phyloP scores from a whole-genome alignment of 2,797 vertebrate genomes.

The Novumbra hubbsi region DNA sequence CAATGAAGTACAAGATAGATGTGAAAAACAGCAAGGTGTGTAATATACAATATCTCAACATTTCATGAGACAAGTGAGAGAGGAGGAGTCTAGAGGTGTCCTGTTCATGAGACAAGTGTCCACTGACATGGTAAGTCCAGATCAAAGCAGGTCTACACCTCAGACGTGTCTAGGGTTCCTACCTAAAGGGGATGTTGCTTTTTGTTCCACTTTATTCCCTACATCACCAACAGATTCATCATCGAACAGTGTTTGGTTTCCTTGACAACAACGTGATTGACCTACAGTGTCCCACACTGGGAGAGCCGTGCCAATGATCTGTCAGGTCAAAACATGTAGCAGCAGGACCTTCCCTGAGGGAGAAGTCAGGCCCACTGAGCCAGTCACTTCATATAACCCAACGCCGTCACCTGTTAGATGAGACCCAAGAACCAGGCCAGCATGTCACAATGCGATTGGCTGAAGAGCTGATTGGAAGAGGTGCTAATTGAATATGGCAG shows the following conservation, averaged over 20 bases:
- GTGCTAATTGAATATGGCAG: constrained; percentile 65
- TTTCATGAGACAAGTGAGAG: too few species aligned
- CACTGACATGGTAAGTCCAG: not conserved
- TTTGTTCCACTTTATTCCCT: not conserved
- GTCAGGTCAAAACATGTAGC: not conserved
- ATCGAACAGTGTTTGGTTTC: not conserved
- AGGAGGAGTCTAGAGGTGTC: too few species aligned
- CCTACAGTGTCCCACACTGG: not conserved
- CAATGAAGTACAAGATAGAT: too few species aligned
- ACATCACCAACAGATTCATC: not conserved
- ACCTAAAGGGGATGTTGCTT: not conserved
- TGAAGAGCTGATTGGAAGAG: constrained; percentile 53
- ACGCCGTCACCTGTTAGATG: not conserved
- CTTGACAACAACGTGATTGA: not conserved
- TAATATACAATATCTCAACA: too few species aligned
- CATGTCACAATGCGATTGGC: constrained; percentile 57
- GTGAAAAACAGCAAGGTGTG: too few species aligned
- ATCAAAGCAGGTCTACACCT: not conserved
- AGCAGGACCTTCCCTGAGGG: not conserved
- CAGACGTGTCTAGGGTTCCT: not conserved
- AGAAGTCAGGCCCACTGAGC: not conserved
- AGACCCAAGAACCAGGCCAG: constrained; percentile 34
- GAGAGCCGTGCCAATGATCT: not conserved
- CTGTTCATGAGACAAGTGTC: too few species aligned
- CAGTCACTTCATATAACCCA: not conserved